Evolutionary conservation across 1,140 invertebrate species (phyloP).

Genomic region (Drosophila rufa): DNA sequence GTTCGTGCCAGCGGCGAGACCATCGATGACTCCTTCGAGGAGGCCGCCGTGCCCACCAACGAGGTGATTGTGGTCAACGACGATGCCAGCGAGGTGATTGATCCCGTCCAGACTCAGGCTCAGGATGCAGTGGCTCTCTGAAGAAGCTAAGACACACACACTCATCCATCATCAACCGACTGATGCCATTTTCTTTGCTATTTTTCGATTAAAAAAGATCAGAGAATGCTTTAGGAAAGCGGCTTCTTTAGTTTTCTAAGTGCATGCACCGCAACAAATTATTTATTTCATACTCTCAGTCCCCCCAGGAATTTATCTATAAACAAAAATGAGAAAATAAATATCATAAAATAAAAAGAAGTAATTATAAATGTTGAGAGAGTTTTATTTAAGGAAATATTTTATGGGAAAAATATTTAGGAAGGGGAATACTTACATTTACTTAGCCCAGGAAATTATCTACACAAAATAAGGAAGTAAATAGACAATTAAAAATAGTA

Average conservation of each 20-base stretch:
- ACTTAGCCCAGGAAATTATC: background rate
- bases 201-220: slow-evolving; percentile 38
- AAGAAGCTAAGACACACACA: background rate
- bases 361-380: slow-evolving; percentile 2
- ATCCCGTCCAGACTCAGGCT: slow-evolving; percentile 10
- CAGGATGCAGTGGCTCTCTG: slow-evolving; percentile 52
- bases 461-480: slow-evolving; percentile 4
- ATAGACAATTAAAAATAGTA: too few species aligned
- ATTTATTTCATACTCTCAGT: slow-evolving; percentile 79
- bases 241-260: slow-evolving; percentile 69
- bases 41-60: slow-evolving; percentile 66
- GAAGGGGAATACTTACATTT: too few species aligned
- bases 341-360: slow-evolving; percentile 45
- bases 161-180: slow-evolving; percentile 31
- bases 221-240: slow-evolving; percentile 32
- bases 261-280: slow-evolving; percentile 77
- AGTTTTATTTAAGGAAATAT: background rate
- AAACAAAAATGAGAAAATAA: slow-evolving; percentile 41
- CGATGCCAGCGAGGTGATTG: slow-evolving; percentile 45
- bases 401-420: background rate
- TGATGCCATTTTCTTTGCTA: slow-evolving; percentile 66
- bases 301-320: slow-evolving; percentile 71
- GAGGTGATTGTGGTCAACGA: slow-evolving; percentile 80
- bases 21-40: slow-evolving; percentile 71
- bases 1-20: slow-evolving; percentile 71